Evolutionary conservation across 2,888 invertebrate genomes (phyloP).

Genomic region (Calephelis perditalis): DNA sequence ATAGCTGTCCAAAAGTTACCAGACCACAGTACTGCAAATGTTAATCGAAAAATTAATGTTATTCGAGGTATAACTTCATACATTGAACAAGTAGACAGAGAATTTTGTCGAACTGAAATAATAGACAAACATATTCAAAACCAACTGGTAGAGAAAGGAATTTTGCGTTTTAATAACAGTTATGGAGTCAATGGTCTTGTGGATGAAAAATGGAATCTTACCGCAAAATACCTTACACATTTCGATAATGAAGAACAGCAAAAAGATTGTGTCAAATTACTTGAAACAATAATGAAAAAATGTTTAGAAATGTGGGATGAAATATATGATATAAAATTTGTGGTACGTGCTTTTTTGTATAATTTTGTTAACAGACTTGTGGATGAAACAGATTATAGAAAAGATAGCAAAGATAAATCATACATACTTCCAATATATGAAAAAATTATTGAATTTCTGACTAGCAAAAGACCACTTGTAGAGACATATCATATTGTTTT

Average conservation of each 20-base stretch:
- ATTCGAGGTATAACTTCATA: conserved; percentile 32
- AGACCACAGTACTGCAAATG: conserved; percentile 33
- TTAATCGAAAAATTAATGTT: conserved; percentile 32
- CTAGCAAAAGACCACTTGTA: conserved; percentile 5
- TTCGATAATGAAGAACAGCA: conserved; percentile 10
- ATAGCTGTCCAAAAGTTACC: conserved; percentile 36
- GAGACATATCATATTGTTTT: conserved; percentile 3
- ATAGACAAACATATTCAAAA: conserved; percentile 37
- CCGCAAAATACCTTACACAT: conserved; percentile 17
- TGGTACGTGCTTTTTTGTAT: conserved; percentile 10
- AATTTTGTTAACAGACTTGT: conserved; percentile 5
- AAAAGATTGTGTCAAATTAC: neutral
- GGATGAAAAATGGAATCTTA: conserved; percentile 8
- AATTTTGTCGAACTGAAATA: conserved; percentile 33
- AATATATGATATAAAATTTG: neutral
- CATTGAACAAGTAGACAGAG: conserved; percentile 35
- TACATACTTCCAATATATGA: conserved; percentile 14
- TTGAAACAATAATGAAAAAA: conserved; percentile 8
- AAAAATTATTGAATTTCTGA: conserved; percentile 7
- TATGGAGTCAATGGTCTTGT: neutral
- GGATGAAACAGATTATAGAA: conserved; percentile 2
- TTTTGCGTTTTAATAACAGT: conserved; percentile 15
- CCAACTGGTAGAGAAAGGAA: conserved; percentile 31
- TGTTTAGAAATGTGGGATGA: conserved; percentile 15
- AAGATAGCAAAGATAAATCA: conserved; percentile 4